Percentiles rank a stretch among this genome's conserved stretches.
phyloP scores from a whole-genome alignment of 1,140 invertebrate species.

The Apis cerana region DNA sequence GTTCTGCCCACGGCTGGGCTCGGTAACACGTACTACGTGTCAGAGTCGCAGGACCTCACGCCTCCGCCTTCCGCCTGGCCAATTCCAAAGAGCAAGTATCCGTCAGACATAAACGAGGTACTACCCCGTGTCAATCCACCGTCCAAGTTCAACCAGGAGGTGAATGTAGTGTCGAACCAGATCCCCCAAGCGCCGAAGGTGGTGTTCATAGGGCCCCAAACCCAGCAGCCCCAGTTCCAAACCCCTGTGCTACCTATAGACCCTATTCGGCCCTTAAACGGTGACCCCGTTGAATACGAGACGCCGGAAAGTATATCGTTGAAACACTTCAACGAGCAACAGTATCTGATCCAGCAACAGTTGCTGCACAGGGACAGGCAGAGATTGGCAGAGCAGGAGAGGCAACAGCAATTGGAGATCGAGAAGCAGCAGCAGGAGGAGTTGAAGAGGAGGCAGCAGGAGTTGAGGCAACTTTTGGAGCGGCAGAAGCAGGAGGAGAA shows the following conservation, averaged over 20 bases:
- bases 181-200: constrained; percentile 61
- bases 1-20: not conserved
- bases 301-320: constrained; percentile 77
- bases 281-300: constrained; percentile 72
- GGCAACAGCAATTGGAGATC: constrained; percentile 70
- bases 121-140: constrained; percentile 71
- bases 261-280: constrained; percentile 63
- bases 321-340: constrained; percentile 79
- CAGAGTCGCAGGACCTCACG: constrained; percentile 69
- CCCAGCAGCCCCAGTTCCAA: constrained; percentile 63
- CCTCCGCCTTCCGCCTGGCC: constrained; percentile 64
- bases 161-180: constrained; percentile 32
- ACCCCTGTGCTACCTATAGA: constrained; percentile 70
- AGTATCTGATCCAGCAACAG: constrained; percentile 76
- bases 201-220: constrained; percentile 64
- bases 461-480: constrained; percentile 65
- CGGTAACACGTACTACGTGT: constrained; percentile 70
- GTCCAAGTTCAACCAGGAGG: constrained; percentile 68
- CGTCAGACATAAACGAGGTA: constrained; percentile 77
- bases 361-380: constrained; percentile 74
- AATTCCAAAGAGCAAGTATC: constrained; percentile 65
- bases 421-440: constrained; percentile 73
- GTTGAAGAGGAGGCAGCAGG: constrained; percentile 69
- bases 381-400: constrained; percentile 72
- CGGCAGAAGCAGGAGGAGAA: constrained; percentile 67